Percentiles rank a stretch among this genome's conserved stretches.
phyloP scores from a whole-genome alignment of 2,113 vertebrate species.

The Panthera tigris region DNA sequence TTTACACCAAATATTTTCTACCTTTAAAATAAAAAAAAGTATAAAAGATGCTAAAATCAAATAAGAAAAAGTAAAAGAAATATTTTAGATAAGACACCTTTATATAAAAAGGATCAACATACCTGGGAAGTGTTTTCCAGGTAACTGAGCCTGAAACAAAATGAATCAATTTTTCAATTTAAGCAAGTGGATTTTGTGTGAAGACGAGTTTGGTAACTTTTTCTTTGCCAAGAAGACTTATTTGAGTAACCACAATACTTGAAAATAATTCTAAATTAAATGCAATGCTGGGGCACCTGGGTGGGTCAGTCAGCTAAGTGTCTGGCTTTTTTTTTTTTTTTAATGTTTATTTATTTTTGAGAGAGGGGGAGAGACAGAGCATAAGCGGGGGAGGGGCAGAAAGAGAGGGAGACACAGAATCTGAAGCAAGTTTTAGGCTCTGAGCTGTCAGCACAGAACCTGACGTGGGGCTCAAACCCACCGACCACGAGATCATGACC shows the following conservation, averaged over 20 bases:
- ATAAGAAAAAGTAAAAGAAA: neutral
- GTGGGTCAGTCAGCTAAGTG: too few species aligned
- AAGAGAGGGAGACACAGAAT: too few species aligned
- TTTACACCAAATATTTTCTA: neutral
- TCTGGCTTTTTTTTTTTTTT: too few species aligned
- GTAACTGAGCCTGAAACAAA: neutral
- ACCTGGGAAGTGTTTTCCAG: neutral
- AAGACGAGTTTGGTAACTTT: neutral
- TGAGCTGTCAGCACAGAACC: too few species aligned
- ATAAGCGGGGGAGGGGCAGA: too few species aligned
- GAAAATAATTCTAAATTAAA: neutral
- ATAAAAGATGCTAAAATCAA: neutral
- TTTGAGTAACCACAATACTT: neutral
- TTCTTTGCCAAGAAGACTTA: rapidly evolving
- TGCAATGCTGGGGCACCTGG: too few species aligned
- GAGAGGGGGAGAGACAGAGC: too few species aligned
- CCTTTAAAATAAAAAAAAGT: neutral
- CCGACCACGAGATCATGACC: too few species aligned
- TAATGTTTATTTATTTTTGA: too few species aligned
- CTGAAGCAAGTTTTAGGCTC: too few species aligned
- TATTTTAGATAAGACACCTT: neutral
- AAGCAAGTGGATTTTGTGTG: neutral
- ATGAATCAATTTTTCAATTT: neutral
- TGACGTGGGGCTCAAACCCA: too few species aligned
- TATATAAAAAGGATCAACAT: neutral